Base-by-base conservation (phyloP, 2,113 vertebrate species). In the Thamnophis sirtalis region DNA sequence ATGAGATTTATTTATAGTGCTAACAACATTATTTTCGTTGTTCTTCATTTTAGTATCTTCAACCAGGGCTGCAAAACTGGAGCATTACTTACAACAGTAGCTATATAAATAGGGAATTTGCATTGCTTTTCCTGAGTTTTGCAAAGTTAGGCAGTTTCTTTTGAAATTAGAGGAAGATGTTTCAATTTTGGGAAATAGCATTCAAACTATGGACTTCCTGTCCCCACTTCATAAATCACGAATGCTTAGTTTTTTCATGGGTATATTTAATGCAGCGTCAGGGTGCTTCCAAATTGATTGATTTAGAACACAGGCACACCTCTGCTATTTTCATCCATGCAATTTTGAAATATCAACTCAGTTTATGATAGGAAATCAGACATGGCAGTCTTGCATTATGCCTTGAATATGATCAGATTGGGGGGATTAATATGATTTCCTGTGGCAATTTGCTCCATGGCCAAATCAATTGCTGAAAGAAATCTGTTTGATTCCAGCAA, bases 331-430 rank as follows among this genome's bases (percentile, higher is more conserved):
- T 89, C 28, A 28, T 84, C 7, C 21, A 63, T 92, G 54, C 7
- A 33, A 89, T 89, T 80, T 87, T 38, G n/a, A 68, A 53, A 38
- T 91, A 87, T 48, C 50, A 87, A 58, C 55, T 50, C 51, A 22
- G 33, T 28, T 87, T 68, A 53, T 89, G 91, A 60, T 53, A 56
- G 91, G 54, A 89, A 92, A 89, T 92, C 91, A 63, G 88, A 89
- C 24, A 86, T 86, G 48, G 55, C 91, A 89, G 87, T 85, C 56
- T 85, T 85, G n/a, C 58, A 73, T 48, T 2, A 51, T 91, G 26
- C 50, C 38, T 50, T 89, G 73, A 48, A 33, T 33, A 33, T 0
- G 33, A 9, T 84, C 22, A 19, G 28, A 28, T 91, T 91, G 56
- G 86, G 80, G 87, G 87, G 73, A 24, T 73, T 48, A 51, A 2